Conservation (phyloP, 2,113 vertebrate genomes). For the Vidua chalybeata region DNA sequence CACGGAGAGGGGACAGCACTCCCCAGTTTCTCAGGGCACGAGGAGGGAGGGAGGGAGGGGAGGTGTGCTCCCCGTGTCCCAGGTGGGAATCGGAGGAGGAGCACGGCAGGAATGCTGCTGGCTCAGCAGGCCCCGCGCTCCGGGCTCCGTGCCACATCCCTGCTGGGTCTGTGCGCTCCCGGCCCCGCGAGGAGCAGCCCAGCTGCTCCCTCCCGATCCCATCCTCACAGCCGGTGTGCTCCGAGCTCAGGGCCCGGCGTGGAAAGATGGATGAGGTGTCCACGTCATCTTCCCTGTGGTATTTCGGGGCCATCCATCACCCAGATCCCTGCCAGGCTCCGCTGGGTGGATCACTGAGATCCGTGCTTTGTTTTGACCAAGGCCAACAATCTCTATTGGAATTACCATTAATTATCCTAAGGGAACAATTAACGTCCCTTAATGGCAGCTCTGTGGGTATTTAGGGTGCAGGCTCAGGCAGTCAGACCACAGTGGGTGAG, state of each 20-base stretch:
- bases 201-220: background rate
- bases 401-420: background rate
- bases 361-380: background rate
- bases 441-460: background rate
- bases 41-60: background rate
- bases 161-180: background rate
- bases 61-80: background rate
- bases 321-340: background rate
- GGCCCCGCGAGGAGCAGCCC: background rate
- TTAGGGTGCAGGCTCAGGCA: background rate
- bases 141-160: background rate
- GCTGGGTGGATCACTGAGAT: rapidly evolving
- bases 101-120: background rate
- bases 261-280: background rate
- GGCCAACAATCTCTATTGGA: background rate
- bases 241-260: background rate
- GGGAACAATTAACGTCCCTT: background rate
- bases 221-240: background rate
- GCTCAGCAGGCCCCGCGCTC: background rate
- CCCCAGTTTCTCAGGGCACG: rapidly evolving
- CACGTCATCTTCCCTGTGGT: background rate
- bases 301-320: background rate
- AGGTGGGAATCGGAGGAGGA: background rate
- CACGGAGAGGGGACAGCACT: background rate
- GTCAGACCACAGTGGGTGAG: background rate